Evolutionary conservation across 92 coral and sea anemone species (phyloP).

Genomic region (Porites lobata): DNA sequence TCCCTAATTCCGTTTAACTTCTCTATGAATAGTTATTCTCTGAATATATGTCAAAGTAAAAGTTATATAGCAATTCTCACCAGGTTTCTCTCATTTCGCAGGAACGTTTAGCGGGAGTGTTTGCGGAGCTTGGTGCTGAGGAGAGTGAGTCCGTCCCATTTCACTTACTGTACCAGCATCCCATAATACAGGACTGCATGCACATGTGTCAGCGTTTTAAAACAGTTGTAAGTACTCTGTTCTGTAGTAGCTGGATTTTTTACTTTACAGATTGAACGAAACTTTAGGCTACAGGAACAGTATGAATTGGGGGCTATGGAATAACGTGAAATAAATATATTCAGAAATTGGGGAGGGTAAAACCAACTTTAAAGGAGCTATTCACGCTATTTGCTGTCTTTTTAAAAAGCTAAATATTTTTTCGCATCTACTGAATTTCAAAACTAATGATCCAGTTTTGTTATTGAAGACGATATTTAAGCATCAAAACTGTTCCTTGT

Average conservation of each 20-base stretch:
- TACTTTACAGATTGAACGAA: background rate
- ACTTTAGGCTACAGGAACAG: too few relatives aligned
- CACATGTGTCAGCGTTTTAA: constrained; percentile 91
- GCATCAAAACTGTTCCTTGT: too few relatives aligned
- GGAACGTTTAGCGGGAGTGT: constrained; percentile 92
- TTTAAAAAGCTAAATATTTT: too few relatives aligned
- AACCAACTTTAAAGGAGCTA: too few relatives aligned
- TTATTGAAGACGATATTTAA: too few relatives aligned
- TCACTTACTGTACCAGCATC: constrained; percentile 93
- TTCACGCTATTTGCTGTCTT: too few relatives aligned
- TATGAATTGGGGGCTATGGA: too few relatives aligned
- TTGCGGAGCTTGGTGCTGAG: constrained; percentile 92
- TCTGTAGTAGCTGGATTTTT: background rate
- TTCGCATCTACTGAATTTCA: too few relatives aligned
- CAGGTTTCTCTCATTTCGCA: constrained; percentile 27
- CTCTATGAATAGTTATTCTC: background rate
- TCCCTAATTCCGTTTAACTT: background rate
- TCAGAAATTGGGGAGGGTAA: too few relatives aligned
- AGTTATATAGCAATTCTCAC: background rate
- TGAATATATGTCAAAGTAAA: too few relatives aligned
- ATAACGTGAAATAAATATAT: too few relatives aligned
- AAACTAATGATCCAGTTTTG: too few relatives aligned
- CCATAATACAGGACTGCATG: constrained; percentile 96
- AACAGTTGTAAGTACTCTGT: constrained; percentile 74
- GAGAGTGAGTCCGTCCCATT: constrained; percentile 92